Evolutionary conservation across 1,140 invertebrate genomes (phyloP).

Genomic region (Calephelis virginiensis): DNA sequence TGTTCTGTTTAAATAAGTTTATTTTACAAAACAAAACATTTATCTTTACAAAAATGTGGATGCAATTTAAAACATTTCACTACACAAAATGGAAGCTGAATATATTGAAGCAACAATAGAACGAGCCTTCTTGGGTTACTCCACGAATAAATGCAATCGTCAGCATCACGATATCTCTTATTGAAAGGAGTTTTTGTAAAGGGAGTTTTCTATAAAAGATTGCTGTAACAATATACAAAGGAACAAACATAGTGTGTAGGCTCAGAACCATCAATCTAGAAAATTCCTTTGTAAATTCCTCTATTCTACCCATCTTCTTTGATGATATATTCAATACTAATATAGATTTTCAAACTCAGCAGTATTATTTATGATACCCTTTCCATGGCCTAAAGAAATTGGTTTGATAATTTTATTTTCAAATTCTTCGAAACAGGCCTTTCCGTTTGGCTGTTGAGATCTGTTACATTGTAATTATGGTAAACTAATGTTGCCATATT

Average conservation of each 20-base stretch:
- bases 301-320: neutral
- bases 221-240: constrained; percentile 3
- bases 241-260: constrained; percentile 2
- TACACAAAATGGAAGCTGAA: constrained; percentile 9
- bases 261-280: neutral
- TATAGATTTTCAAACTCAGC: too few species aligned
- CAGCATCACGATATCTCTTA: neutral
- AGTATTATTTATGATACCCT: too few species aligned
- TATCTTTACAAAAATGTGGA: neutral
- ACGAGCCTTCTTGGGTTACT: neutral
- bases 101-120: constrained; percentile 1
- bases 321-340: too few species aligned
- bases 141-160: constrained; percentile 2
- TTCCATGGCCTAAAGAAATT: too few species aligned
- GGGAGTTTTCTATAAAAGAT: constrained; percentile 3
- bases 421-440: too few species aligned
- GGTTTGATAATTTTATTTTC: too few species aligned
- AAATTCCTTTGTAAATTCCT: neutral
- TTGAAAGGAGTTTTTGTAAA: constrained; percentile 10
- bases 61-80: neutral
- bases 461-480: too few species aligned
- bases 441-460: too few species aligned
- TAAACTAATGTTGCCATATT: too few species aligned
- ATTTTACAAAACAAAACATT: too few species aligned
- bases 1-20: too few species aligned